Evolutionary conservation across 2,888 invertebrate species (phyloP).

Genomic region (Temnothorax ravouxi): DNA sequence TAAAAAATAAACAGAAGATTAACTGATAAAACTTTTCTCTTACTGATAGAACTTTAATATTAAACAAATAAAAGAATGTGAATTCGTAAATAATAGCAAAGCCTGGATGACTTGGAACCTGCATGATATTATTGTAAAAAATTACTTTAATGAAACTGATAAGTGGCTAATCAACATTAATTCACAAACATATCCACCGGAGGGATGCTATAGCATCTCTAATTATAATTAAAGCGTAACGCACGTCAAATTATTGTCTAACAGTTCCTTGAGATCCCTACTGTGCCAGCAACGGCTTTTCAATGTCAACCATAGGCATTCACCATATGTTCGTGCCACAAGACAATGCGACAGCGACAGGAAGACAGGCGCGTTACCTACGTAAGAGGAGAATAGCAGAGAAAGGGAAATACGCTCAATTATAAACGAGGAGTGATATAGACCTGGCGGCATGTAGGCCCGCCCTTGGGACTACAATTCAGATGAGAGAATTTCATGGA

Average conservation of each 20-base stretch:
- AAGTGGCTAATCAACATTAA: background rate
- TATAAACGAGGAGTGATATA: constrained; percentile 66
- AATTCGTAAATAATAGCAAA: background rate
- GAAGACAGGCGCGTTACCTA: constrained; percentile 40
- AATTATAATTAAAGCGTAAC: constrained; percentile 16
- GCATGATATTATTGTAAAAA: background rate
- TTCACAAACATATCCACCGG: background rate
- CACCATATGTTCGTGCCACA: constrained; percentile 3
- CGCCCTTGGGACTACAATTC: constrained; percentile 59
- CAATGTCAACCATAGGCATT: constrained; percentile 38
- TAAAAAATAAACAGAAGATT: background rate
- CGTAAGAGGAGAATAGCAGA: constrained; percentile 50
- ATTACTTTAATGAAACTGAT: background rate
- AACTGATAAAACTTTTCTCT: background rate
- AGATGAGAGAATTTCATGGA: constrained; percentile 63
- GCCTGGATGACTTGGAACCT: background rate
- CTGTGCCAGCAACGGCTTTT: constrained; percentile 26
- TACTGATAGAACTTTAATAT: background rate
- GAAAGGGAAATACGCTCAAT: constrained; percentile 60
- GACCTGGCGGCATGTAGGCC: constrained; percentile 56
- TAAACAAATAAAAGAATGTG: background rate
- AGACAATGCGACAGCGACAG: constrained; percentile 11
- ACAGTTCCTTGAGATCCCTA: constrained; percentile 13
- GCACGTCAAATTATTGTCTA: constrained; percentile 21
- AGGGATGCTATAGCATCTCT: background rate